Evolutionary conservation across 2,888 invertebrate genomes (phyloP), one percentile per base, ranked within the genome.

Genomic region (Drosophila hamatofila): DNA sequence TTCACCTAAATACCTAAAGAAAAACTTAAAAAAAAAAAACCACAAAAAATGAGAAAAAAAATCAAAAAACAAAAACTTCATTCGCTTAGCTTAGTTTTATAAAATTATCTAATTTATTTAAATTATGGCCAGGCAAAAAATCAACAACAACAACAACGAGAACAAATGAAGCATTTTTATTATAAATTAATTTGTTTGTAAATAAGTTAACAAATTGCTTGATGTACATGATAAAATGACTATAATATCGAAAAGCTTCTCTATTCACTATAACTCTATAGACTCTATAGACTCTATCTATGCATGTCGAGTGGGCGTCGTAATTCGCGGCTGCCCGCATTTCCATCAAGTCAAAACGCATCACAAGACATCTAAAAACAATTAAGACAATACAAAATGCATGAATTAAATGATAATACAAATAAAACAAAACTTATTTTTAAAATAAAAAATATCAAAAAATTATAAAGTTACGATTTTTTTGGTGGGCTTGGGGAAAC

Each of bases 81-180:
- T 78, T 82, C 65, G 75, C 76, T 68, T 83, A 88, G 81, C 68
- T 72, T 87, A 83, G 87, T 83, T 81, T 76, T 89, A 83, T 81
- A 69, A 76, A 88, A 82, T 88, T 80, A 88, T 86, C 71, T 83
- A 83, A 85, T 88, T 88, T 85, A 85, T 85, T 81, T 81, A 81
- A 79, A 78, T 81, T 83, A 77, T 83, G 86, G 74, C 83, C 79
- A 79, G 74, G 79, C 77, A 88, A 74, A 55, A 18, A 56, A 41
- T 70, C 68, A 88, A 72, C 44, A 65, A 27, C 63, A 88, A 72
- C 56, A 66, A 30, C 61, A 25, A 33, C 2, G 70, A 70, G 57
- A 57, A 56, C 21, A 69, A 76, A 56, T 42, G 72, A 72, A 81
- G 89, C 88, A 84, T 87, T 87, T 86, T 82, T 80, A 80, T 81